Conservation (phyloP, 2,797 vertebrate genomes). For the Muscicapa striata region DNA sequence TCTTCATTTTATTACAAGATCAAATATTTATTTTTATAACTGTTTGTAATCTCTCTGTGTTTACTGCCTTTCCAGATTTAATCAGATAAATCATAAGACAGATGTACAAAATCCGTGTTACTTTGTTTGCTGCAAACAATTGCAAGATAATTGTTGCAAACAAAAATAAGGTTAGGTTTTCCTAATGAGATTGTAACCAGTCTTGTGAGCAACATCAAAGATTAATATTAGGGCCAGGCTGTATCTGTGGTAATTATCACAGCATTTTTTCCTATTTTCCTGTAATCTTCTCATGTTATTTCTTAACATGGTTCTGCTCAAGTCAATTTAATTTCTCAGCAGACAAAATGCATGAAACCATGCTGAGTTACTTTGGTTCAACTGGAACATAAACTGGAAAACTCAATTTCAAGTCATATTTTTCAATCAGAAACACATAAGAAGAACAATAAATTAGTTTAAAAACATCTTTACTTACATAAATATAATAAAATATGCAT, state of each 20-base stretch:
- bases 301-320: slow-evolving; percentile 63
- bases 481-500: slow-evolving; percentile 28
- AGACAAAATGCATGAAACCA: slow-evolving; percentile 53
- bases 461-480: slow-evolving; percentile 44
- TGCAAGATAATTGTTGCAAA: slow-evolving; percentile 34
- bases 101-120: neutral
- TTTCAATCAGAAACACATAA: slow-evolving; percentile 60
- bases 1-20: neutral
- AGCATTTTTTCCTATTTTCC: slow-evolving; percentile 9
- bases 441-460: slow-evolving; percentile 54
- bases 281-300: slow-evolving; percentile 48
- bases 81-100: neutral
- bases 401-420: slow-evolving; percentile 68
- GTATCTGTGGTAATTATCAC: slow-evolving; percentile 59
- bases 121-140: slow-evolving; percentile 5
- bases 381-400: slow-evolving; percentile 68
- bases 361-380: slow-evolving; percentile 51
- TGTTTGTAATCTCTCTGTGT: neutral
- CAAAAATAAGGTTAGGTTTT: slow-evolving; percentile 33
- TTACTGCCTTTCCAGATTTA: neutral
- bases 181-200: slow-evolving; percentile 32
- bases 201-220: slow-evolving; percentile 19
- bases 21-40: neutral
- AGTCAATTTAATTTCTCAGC: slow-evolving; percentile 70
- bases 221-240: slow-evolving; percentile 5